Conservation (phyloP, 1,140 invertebrate genomes). For the Drosophila busckii region DNA sequence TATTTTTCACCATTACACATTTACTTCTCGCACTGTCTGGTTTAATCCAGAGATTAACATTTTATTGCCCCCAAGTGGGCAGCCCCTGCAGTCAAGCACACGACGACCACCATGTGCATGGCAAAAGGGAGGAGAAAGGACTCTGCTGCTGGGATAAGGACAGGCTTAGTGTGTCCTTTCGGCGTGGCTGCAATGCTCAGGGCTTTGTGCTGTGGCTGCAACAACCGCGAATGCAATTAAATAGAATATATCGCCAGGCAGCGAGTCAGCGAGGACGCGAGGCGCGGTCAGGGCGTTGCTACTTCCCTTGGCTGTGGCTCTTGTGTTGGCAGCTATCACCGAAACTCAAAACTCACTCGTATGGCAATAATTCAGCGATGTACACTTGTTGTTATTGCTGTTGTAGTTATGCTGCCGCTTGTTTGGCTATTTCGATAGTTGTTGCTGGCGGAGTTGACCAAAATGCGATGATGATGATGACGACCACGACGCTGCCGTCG, state of each 20-base stretch:
- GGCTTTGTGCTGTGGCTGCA: slow-evolving; percentile 26
- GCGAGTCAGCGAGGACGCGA: neutral
- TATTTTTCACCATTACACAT: slow-evolving; percentile 17
- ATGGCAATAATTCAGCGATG: slow-evolving; percentile 61
- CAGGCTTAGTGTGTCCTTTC: slow-evolving; percentile 31
- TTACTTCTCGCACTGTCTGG: slow-evolving; percentile 46
- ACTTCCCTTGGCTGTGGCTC: neutral
- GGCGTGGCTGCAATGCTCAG: slow-evolving; percentile 7
- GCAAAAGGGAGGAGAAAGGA: neutral
- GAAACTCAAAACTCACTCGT: slow-evolving; percentile 57
- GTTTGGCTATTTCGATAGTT: slow-evolving; percentile 10
- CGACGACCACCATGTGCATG: too few relatives aligned
- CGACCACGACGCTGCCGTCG: too few relatives aligned
- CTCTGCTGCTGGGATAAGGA: neutral
- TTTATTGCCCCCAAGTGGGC: slow-evolving; percentile 5
- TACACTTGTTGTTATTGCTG: slow-evolving; percentile 28
- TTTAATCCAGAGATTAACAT: slow-evolving; percentile 62
- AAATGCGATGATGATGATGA: too few relatives aligned
- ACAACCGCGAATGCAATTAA: slow-evolving; percentile 67
- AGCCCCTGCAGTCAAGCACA: too few relatives aligned
- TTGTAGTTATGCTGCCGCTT: slow-evolving; percentile 6
- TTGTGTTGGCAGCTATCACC: slow-evolving; percentile 16
- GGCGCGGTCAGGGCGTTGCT: too few relatives aligned
- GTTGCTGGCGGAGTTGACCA: slow-evolving; percentile 24
- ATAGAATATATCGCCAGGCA: slow-evolving; percentile 60